Percentiles rank a stretch among this genome's conserved stretches.
These are phyloP conservation scores for Lepidurus apus DNA, from an alignment of 1,140 invertebrate genomes.

Conservation along the genomic window DNA sequence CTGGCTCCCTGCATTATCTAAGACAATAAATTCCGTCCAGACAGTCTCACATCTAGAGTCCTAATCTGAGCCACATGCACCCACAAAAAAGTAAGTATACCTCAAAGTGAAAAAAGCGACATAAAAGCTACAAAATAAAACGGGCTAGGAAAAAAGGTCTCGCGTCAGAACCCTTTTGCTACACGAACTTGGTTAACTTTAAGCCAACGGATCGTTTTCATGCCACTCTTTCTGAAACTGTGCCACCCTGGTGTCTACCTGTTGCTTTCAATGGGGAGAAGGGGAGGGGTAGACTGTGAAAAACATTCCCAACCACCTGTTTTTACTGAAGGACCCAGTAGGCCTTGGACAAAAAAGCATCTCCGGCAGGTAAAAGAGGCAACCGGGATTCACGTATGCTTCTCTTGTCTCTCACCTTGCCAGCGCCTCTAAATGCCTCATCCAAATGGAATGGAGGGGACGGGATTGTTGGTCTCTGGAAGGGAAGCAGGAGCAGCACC, in stretches of 20 bases:
- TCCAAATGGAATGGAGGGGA: background rate
- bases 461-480: background rate
- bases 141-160: background rate
- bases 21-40: background rate
- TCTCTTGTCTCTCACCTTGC: background rate
- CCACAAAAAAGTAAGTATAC: background rate
- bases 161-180: background rate
- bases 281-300: background rate
- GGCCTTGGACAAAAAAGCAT: background rate
- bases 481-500: background rate
- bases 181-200: background rate
- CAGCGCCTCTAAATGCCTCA: background rate
- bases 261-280: background rate
- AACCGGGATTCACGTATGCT: conserved; percentile 1
- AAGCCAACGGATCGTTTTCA: background rate
- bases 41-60: background rate
- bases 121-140: background rate
- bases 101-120: background rate
- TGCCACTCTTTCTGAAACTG: background rate
- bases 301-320: background rate
- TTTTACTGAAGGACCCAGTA: background rate
- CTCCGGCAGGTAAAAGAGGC: background rate
- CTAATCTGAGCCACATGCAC: background rate
- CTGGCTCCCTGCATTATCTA: background rate
- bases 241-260: background rate